Evolutionary conservation across 1,140 invertebrate genomes (phyloP), one percentile per base, ranked within the genome.

Genomic region (Adoxophyes honmai): DNA sequence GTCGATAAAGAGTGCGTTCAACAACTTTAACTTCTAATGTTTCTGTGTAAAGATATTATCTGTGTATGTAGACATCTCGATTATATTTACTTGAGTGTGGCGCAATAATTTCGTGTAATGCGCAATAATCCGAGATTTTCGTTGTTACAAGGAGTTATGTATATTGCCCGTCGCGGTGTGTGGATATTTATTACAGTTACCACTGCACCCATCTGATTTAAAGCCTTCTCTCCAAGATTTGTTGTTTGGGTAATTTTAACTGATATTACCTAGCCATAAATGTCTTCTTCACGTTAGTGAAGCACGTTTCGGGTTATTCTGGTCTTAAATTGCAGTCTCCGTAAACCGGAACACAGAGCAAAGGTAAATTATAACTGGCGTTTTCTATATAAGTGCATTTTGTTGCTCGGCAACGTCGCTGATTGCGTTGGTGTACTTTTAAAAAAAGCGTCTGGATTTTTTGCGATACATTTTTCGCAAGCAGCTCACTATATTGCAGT

Each of bases 91-190:
- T 2, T 3, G 0, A 48, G 21, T 10, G 9, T 48, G 10, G 16
- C 18, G 15, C n/a, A 33, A 28, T 28, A 28, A 28, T 28, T 28
- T 28, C 21, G 21, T 28, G 6, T 28, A 28, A 28, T 28, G 8
- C 42, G 18, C 28, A 48, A 48, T 48, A 48, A 48, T 28, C 11
- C 14, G 16, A 48, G n/a, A 33, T 48, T 21, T 68, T 65, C 62
- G 63, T 70, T 66, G 68, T 70, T 68, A 75, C 68, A 59, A 58
- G 71, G 73, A 74, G 68, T 73, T 71, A 78, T 78, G 69, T 75
- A 60, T 70, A 76, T 73, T 69, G 64, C 68, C 64, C 60, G 68
- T 63, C 68, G 74, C 63, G 59, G 57, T 64, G 76, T 72, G 68
- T 78, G 74, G 74, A 71, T 81, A 78, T 77, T 57, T 68, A 68